Evolutionary conservation across 2,113 vertebrate species (phyloP), one percentile per base, ranked within the genome.

Genomic region (Sporophila hypoxantha): DNA sequence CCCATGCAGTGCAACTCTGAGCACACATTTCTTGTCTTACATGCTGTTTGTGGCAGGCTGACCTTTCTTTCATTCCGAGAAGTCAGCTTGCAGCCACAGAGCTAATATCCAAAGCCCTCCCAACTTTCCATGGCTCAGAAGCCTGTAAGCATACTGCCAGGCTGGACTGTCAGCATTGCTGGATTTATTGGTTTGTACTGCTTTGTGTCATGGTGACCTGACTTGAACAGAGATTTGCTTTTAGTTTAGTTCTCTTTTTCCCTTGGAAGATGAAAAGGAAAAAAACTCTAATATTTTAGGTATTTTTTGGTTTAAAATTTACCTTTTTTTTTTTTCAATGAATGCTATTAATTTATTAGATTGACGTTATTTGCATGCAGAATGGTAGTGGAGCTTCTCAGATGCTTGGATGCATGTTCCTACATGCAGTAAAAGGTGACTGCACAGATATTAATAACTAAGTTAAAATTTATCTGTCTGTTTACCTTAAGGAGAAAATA

Each of bases 121-220:
- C 94, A 95, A 30, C 88, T 96, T 95, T 95, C 93, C 71, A 41
- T 2, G 22, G 92, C 77, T 93, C 77, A 17, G 61, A 92, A 92
- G 81, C 68, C 66, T 83, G 47, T 67, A 83, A 68, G 94, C 71
- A 41, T 12, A 4, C 61, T 76, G 92, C 88, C 95, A 94, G 95
- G 88, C 57, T 94, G 50, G 88, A 91, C 87, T 94, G 95, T 96
- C 96, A 96, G 91, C 74, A 46, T 78, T 84, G 81, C 93, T 91
- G 91, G 69, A 85, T 96, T 96, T 97, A 96, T 92, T 95, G 87
- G 91, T 81, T 96, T 95, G 87, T 73, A 52, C 95, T 95, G 89
- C 94, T 92, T 94, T 76, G 65, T 97, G 97, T 97, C 97, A 97
- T 47, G 89, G 57, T 96, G 97, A 97, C 97, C 97, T 96, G 93